Conservation (phyloP, 2,797 vertebrate species). For the Austrolebias charrua region DNA sequence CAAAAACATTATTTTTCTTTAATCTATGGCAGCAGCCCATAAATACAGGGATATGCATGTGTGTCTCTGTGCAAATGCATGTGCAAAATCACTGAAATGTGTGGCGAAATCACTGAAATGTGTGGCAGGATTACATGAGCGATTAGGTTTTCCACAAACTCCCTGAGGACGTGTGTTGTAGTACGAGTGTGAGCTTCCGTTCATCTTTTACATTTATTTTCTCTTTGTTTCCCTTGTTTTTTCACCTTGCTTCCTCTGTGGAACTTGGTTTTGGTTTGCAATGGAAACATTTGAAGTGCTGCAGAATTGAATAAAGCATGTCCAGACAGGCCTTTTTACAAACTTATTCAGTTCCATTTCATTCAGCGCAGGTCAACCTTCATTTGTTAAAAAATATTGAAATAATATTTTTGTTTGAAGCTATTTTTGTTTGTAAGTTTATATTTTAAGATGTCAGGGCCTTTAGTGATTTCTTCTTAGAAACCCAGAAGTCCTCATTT, state of each 20-base stretch:
- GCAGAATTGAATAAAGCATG: conserved; percentile 2
- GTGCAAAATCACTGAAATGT: conserved; percentile 20
- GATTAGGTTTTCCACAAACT: conserved; percentile 37
- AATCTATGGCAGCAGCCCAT: too few species aligned
- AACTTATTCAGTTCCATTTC: conserved; percentile 28
- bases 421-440: too few species aligned
- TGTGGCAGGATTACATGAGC: conserved; percentile 52
- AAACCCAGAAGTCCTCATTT: not conserved
- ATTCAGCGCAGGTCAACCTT: conserved; percentile 26
- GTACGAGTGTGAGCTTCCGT: conserved; percentile 43
- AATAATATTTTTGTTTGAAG: too few species aligned
- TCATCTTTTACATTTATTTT: conserved; percentile 29
- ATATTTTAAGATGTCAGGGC: too few species aligned
- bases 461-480: not conserved
- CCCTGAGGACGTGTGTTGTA: conserved; percentile 35
- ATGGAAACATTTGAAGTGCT: conserved; percentile 10
- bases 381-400: not conserved
- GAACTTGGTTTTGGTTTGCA: conserved; percentile 9
- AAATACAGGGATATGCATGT: not conserved
- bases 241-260: conserved; percentile 14
- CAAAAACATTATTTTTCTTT: too few species aligned
- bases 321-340: conserved; percentile 10
- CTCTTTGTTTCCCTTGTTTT: conserved; percentile 7
- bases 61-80: not conserved
- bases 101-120: conserved; percentile 28